Evolutionary conservation across 2,888 invertebrate genomes (phyloP).

Genomic region (Entomobrya multifasciata): DNA sequence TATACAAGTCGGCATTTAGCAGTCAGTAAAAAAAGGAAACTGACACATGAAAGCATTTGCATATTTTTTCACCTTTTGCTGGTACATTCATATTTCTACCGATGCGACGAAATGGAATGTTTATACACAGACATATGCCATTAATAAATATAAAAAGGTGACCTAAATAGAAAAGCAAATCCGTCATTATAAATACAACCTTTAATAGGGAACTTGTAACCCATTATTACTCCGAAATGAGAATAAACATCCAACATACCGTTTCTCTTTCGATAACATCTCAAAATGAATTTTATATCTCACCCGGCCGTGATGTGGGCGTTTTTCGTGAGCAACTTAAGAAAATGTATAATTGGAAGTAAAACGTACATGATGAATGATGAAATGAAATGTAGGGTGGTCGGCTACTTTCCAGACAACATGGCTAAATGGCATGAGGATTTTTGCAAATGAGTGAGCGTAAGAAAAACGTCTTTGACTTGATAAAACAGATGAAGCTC

Average conservation of each 20-base stretch:
- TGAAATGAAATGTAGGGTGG: constrained; percentile 37
- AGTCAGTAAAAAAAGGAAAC: constrained; percentile 23
- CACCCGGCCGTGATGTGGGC: constrained; percentile 29
- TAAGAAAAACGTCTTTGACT: too few relatives aligned
- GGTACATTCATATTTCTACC: background rate
- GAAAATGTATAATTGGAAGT: background rate
- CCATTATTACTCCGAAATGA: constrained; percentile 53
- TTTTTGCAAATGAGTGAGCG: too few relatives aligned
- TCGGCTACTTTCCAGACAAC: background rate
- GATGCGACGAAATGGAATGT: background rate
- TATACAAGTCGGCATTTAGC: constrained; percentile 2
- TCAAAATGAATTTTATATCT: constrained; percentile 52
- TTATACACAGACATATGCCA: too few relatives aligned
- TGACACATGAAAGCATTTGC: constrained; percentile 59
- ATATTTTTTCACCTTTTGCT: constrained; percentile 30
- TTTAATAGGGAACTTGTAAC: background rate
- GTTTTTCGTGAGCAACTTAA: background rate
- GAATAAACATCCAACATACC: constrained; percentile 52
- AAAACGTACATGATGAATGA: background rate
- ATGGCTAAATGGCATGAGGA: too few relatives aligned
- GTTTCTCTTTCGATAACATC: constrained; percentile 37
- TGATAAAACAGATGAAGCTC: too few relatives aligned
- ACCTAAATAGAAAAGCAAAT: constrained; percentile 50
- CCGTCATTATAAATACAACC: constrained; percentile 55
- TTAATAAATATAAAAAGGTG: too few relatives aligned